Evolutionary conservation across 2,113 vertebrate genomes (phyloP).

Genomic region (Gallinago paraguaiae): DNA sequence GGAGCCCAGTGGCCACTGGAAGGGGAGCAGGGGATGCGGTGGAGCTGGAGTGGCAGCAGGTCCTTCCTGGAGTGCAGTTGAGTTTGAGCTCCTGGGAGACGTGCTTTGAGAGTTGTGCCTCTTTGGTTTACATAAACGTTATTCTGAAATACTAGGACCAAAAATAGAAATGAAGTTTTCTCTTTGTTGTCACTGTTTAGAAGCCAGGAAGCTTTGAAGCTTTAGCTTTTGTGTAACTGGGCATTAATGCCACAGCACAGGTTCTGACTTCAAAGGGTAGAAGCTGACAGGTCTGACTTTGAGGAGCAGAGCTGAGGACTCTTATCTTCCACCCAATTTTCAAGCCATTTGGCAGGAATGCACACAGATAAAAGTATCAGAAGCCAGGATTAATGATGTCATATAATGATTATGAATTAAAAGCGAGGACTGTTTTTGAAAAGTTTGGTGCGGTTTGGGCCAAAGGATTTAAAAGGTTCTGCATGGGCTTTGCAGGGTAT

Average conservation of each 20-base stretch:
- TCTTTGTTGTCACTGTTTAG: constrained; percentile 9
- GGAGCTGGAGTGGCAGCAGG: background rate
- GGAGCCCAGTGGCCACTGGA: background rate
- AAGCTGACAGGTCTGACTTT: constrained; percentile 5
- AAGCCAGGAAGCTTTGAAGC: constrained; percentile 59
- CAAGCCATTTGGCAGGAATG: constrained; percentile 38
- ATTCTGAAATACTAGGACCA: background rate
- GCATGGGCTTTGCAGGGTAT: background rate
- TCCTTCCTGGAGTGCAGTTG: background rate
- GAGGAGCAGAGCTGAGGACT: background rate
- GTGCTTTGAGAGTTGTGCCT: background rate
- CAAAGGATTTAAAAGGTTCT: background rate
- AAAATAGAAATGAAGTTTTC: background rate
- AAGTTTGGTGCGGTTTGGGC: background rate
- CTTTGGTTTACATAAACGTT: background rate
- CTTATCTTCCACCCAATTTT: constrained; percentile 34
- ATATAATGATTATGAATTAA: background rate
- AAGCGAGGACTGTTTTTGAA: background rate
- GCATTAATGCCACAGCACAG: constrained; percentile 35
- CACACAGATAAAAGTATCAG: constrained; percentile 23
- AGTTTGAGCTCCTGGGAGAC: background rate
- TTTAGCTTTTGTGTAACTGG: background rate
- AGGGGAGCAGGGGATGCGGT: background rate
- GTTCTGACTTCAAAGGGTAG: constrained; percentile 60
- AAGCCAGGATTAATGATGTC: constrained; percentile 35